Base-by-base conservation (phyloP, 2,888 invertebrate genomes). In the Drosophila longiperda region DNA sequence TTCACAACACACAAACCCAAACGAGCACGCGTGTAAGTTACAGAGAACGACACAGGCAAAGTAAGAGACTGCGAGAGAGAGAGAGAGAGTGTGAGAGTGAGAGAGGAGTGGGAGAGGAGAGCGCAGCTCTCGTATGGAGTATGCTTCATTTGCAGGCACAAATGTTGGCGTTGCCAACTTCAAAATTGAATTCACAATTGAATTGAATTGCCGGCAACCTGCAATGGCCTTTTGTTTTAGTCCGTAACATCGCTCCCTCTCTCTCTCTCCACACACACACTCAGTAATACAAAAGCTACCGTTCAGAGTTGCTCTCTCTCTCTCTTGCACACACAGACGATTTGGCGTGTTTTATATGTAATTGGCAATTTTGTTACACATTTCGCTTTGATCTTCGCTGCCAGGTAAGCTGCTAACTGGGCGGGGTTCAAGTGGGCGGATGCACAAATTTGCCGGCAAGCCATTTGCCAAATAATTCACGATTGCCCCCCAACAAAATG, bases 291-390 rank as follows among this genome's bases (percentile, higher is more conserved):
- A 23, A 15, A 12, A 23, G 45, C 20, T 45, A 45, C 45, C 23
- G 45, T 45, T 12, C 20, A 45, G 15, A 45, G 23, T 8, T 15
- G 23, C 45, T 23, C 29, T 23, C 29, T n/a, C 29, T 3, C 12
- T n/a, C 29, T 3, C 12, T 7, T 36, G 15, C 40, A 17, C 32
- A 38, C 61, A 55, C 50, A 42, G 36, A 12, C 7, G 7, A 11
- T 79, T 78, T 66, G 75, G 70, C 78, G 73, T 76, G 83, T 74
- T 80, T 84, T 75, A 88, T 90, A 76, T 88, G 89, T 87, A 89
- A 90, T 90, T 90, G 90, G 72, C 90, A 87, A 90, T 87, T 87
- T 89, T 76, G 87, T 80, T 87, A 89, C 75, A 87, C 83, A 89
- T 87, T 87, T 87, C 73, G 74, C 87, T 87, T 87, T 87, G 87